phyloP scores from a whole-genome alignment of 2,888 invertebrate species.

The Liodrosophila aerea region DNA sequence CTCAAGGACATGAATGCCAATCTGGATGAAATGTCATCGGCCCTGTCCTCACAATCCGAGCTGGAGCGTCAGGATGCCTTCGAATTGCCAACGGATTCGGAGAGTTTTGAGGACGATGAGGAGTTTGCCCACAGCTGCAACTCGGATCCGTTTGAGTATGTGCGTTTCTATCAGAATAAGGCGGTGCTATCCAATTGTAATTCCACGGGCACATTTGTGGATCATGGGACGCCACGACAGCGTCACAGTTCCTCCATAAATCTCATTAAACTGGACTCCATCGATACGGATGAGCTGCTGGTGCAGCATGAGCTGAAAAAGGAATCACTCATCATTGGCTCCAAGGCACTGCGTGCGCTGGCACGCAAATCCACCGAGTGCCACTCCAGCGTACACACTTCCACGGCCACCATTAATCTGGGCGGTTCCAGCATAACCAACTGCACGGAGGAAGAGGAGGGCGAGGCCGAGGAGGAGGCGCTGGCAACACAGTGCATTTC shows the following conservation, averaged over 20 bases:
- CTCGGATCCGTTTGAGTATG: conserved; percentile 87
- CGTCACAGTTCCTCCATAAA: conserved; percentile 79
- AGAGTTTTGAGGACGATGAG: conserved; percentile 81
- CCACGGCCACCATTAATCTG: conserved; percentile 83
- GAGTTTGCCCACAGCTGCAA: conserved; percentile 81
- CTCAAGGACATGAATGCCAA: conserved; percentile 81
- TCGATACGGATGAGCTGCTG: conserved; percentile 43
- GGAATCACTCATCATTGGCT: conserved; percentile 81
- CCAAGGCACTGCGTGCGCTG: conserved; percentile 78
- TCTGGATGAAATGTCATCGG: conserved; percentile 14
- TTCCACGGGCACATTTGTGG: conserved; percentile 83
- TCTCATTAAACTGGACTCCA: conserved; percentile 77
- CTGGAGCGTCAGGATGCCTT: conserved; percentile 85
- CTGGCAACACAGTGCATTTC: conserved; percentile 1
- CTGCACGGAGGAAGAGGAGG: conserved; percentile 50
- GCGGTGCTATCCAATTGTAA: conserved; percentile 69
- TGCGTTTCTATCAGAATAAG: conserved; percentile 86
- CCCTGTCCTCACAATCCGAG: conserved; percentile 71
- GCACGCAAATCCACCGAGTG: conserved; percentile 76
- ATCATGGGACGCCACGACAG: conserved; percentile 79
- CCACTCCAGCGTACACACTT: conserved; percentile 82
- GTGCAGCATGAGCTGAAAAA: conserved; percentile 64
- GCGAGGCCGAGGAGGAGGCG: conserved; percentile 3
- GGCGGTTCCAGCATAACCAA: conserved; percentile 55
- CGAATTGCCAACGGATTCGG: conserved; percentile 82